phyloP scores from a whole-genome alignment of 2,797 vertebrate genomes.

The Platalea minor region DNA sequence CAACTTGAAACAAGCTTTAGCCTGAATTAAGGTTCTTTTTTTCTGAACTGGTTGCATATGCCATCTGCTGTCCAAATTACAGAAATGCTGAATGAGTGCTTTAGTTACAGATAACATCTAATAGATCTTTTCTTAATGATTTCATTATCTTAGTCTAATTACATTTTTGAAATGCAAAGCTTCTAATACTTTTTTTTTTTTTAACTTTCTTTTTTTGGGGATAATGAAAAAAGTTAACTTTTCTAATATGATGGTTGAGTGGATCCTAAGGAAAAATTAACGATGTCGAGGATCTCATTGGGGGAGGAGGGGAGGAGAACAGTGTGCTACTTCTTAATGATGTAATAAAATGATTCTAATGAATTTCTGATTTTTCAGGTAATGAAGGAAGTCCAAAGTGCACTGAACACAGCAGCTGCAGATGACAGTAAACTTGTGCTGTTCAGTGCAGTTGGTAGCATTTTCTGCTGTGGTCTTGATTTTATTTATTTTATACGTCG shows the following conservation, averaged over 20 bases:
- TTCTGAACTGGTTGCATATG: constrained; percentile 64
- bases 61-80: constrained; percentile 74
- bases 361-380: constrained; percentile 78
- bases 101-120: background rate
- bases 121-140: background rate
- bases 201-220: background rate
- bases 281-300: background rate
- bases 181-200: background rate
- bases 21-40: constrained; percentile 13
- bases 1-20: background rate
- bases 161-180: background rate
- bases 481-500: constrained; percentile 95
- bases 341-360: background rate
- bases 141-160: constrained; percentile 26
- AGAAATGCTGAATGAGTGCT: constrained; percentile 45
- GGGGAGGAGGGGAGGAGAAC: background rate
- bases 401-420: constrained; percentile 91
- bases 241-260: background rate
- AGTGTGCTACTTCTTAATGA: background rate
- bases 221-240: background rate
- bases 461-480: constrained; percentile 94
- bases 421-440: constrained; percentile 96
- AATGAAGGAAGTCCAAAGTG: constrained; percentile 98
- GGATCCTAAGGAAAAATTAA: background rate
- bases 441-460: constrained; percentile 88